These are phyloP conservation scores for Anser brachyrhynchus DNA, from an alignment of 2,113 vertebrate species.

Conservation along the genomic window DNA sequence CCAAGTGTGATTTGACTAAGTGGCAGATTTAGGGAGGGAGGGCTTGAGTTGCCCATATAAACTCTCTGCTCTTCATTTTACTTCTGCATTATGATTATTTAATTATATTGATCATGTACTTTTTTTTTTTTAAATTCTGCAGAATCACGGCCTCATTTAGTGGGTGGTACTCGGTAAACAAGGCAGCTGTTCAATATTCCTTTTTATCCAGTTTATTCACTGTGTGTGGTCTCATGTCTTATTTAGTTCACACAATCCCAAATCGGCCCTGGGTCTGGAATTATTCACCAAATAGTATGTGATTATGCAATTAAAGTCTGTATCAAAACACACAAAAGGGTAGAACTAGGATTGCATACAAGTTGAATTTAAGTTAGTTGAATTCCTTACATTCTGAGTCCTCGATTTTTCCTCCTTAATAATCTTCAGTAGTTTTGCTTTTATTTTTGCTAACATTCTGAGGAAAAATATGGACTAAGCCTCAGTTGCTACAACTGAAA, in stretches of 20 bases:
- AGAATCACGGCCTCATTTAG: slow-evolving; percentile 44
- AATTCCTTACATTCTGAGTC: not conserved
- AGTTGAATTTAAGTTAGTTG: slow-evolving; percentile 1
- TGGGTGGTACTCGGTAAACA: slow-evolving; percentile 56
- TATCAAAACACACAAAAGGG: slow-evolving; percentile 64
- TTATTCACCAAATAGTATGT: slow-evolving; percentile 63
- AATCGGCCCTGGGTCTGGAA: slow-evolving; percentile 52
- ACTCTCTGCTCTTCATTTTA: not conserved
- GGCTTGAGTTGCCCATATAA: not conserved
- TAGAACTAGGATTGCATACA: slow-evolving; percentile 23
- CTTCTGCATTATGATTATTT: slow-evolving; percentile 14
- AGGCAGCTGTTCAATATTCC: slow-evolving; percentile 65
- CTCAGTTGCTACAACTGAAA: slow-evolving; percentile 31
- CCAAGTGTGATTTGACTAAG: not conserved
- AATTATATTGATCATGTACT: slow-evolving; percentile 57
- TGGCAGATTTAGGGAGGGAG: not conserved
- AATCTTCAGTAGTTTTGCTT: not conserved
- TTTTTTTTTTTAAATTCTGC: not conserved
- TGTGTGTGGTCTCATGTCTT: slow-evolving; percentile 68
- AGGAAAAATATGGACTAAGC: not conserved
- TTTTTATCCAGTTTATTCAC: slow-evolving; percentile 65
- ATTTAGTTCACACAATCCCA: slow-evolving; percentile 61
- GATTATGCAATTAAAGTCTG: slow-evolving; percentile 65
- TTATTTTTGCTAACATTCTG: slow-evolving; percentile 4
- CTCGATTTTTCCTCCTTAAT: slow-evolving; percentile 14